Evolutionary conservation across 64 coral and sea anemone species (phyloP), one percentile per base, ranked within the genome.

Genomic region (Actinia equina): DNA sequence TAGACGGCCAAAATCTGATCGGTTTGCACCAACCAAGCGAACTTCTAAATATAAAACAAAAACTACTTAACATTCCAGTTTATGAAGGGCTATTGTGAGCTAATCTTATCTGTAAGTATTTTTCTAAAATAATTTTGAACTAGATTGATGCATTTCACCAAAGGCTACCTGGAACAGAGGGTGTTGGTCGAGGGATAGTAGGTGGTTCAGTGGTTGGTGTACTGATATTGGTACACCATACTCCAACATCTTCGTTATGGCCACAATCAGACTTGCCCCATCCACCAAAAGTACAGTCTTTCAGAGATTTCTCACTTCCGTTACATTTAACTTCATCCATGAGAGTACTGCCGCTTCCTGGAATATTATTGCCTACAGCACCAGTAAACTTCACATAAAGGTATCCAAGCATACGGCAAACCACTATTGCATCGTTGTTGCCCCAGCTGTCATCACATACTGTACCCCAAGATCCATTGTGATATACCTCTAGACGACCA

Each of bases 371-470:
- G n/a, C n/a, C n/a, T n/a, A n/a, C n/a, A n/a, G n/a, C n/a, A n/a
- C n/a, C n/a, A n/a, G n/a, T n/a, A 10, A 59, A 53, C 19, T 43
- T 42, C 14, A 81, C 88, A 81, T 57, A 85, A 85, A 3, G 51
- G 41, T 23, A 60, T n/a, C 83, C 83, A 17, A 85, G 55, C 83
- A 57, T 54, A 3, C 55, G 55, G 30, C 83, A 85, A 18, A 26
- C 59, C 18, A 85, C 83, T 42, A 52, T 86, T 51, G 94, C 94
- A 25, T 87, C 87, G 17, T 84, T 82, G 7, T 79, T 85, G 17
- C 82, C 94, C 71, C 87, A 95, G 82, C 89, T 88, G 44, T 95
- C 90, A 44, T 91, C 89, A 62, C 94, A 95, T 44, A 95, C 77
- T 22, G 94, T 95, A 22, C 94, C 94, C 94, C 94, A 95, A 10